These are phyloP conservation scores for Saimiri boliviensis DNA, from an alignment of 2,113 vertebrate genomes.

Conservation along the genomic window DNA sequence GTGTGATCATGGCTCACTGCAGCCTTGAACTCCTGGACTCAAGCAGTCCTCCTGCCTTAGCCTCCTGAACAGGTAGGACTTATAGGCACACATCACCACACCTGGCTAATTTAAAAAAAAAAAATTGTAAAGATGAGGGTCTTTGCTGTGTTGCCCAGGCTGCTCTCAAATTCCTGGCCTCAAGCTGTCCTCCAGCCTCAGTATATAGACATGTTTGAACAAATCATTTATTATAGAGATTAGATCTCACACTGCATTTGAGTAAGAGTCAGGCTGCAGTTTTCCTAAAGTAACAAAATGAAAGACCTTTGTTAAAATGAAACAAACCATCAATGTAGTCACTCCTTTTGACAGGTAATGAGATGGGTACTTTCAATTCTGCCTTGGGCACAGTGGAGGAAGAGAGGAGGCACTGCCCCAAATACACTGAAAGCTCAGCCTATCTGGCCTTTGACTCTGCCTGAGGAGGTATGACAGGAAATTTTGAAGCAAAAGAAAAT, in stretches of 20 bases:
- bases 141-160: too few relatives aligned
- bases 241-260: slow-evolving; percentile 24
- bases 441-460: background rate
- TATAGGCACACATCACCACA: too few relatives aligned
- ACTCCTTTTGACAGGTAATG: background rate
- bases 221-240: slow-evolving; percentile 28
- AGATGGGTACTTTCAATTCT: background rate
- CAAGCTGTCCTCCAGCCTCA: too few relatives aligned
- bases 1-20: too few relatives aligned
- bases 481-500: background rate
- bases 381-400: background rate
- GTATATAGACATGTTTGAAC: background rate
- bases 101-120: too few relatives aligned
- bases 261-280: slow-evolving; percentile 7
- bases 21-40: too few relatives aligned
- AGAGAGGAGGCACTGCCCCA: background rate
- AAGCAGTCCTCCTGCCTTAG: too few relatives aligned
- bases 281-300: slow-evolving; percentile 39
- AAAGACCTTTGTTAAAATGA: background rate
- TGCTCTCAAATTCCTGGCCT: too few relatives aligned
- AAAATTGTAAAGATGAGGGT: too few relatives aligned
- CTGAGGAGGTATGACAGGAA: background rate
- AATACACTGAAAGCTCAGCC: background rate
- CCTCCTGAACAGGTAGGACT: too few relatives aligned
- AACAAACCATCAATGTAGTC: background rate